phyloP scores from a whole-genome alignment of 2,888 invertebrate species.

The Synergus japonicus region DNA sequence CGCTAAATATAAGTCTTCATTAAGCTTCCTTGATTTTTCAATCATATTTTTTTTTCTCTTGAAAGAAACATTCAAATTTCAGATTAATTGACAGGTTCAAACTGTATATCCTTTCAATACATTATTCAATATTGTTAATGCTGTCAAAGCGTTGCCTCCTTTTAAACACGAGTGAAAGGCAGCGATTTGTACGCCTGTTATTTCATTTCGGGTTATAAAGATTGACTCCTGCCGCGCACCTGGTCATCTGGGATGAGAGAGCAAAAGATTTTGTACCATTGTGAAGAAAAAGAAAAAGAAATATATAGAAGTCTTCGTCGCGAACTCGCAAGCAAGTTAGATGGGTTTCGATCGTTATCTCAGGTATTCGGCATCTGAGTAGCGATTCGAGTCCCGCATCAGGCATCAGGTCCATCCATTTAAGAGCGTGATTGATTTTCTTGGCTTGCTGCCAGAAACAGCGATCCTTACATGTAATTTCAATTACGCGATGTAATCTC shows the following conservation, averaged over 20 bases:
- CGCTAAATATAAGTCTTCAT: too few species aligned
- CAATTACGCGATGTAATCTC: background rate
- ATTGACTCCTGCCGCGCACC: constrained; percentile 31
- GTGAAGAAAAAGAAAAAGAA: background rate
- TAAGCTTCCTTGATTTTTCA: background rate
- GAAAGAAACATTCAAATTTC: background rate
- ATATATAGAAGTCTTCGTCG: background rate
- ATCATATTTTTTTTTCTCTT: background rate
- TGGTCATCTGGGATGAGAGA: constrained; percentile 14
- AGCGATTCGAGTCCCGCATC: constrained; percentile 16
- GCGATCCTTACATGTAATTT: constrained; percentile 5
- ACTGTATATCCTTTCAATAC: background rate
- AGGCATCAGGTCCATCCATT: constrained; percentile 9
- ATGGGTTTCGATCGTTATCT: constrained; percentile 30
- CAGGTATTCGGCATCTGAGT: constrained; percentile 20
- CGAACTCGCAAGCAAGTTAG: constrained; percentile 31
- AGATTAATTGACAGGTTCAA: background rate
- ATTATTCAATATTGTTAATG: constrained; percentile 25
- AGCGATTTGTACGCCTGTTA: constrained; percentile 26
- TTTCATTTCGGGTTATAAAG: constrained; percentile 27
- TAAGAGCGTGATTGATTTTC: constrained; percentile 30
- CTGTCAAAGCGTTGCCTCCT: constrained; percentile 33
- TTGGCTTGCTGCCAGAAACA: constrained; percentile 12
- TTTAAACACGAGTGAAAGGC: constrained; percentile 18
- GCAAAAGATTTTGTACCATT: constrained; percentile 6